Conservation (phyloP, 2,113 vertebrate species). For the Coryphaenoides rupestris region DNA sequence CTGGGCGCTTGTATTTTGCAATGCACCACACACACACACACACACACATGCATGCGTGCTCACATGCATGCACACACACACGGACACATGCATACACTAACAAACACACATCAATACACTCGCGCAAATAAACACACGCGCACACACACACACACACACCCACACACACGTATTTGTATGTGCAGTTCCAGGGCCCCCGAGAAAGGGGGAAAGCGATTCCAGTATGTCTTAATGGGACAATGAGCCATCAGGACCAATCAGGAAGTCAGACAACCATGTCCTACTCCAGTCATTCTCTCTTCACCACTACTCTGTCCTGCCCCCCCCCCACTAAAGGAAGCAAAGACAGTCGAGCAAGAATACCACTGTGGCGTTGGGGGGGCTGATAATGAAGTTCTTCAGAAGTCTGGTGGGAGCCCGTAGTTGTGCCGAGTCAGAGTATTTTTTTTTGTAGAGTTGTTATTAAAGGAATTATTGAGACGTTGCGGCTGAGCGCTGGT, state of each 20-base stretch:
- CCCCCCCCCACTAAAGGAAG: conserved; percentile 8
- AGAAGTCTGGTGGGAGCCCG: background rate
- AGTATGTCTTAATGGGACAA: conserved; percentile 37
- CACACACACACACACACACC: conserved; percentile 14
- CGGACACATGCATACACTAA: conserved; percentile 12
- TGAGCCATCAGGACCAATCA: conserved; percentile 37
- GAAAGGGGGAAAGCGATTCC: conserved; percentile 1
- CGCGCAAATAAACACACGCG: conserved; percentile 3
- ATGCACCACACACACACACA: too few species aligned
- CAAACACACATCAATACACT: conserved; percentile 10
- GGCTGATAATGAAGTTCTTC: too few species aligned
- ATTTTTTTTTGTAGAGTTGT: conserved; percentile 40
- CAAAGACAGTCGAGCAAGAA: background rate
- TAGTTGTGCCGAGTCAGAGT: conserved; percentile 43
- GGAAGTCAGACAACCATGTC: conserved; percentile 41
- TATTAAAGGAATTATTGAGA: conserved; percentile 66
- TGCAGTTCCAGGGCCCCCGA: background rate
- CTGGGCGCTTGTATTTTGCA: background rate
- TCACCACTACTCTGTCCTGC: background rate
- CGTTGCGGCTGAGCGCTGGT: conserved; percentile 64
- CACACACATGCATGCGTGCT: conserved; percentile 1
- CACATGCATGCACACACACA: background rate
- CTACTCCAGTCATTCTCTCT: background rate
- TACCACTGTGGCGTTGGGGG: background rate
- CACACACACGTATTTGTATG: background rate